Evolutionary conservation across 1,140 invertebrate genomes (phyloP).

Genomic region (Bombus superbus): DNA sequence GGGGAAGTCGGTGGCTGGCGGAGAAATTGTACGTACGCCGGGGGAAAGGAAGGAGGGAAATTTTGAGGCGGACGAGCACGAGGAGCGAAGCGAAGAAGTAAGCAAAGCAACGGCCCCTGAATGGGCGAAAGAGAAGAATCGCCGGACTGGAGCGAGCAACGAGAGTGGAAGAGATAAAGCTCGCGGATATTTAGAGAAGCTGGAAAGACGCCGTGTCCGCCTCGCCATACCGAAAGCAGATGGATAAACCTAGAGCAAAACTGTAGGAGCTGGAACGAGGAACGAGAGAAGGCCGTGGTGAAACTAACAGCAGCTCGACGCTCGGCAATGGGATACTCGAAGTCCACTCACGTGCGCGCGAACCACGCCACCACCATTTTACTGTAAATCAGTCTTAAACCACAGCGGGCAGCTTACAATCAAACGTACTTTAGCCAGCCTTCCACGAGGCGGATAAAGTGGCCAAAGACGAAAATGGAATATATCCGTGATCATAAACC

Average conservation of each 20-base stretch:
- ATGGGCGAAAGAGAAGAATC: slow-evolving; percentile 17
- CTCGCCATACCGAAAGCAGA: background rate
- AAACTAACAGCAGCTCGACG: slow-evolving; percentile 73
- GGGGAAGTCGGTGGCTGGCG: background rate
- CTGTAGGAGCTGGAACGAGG: background rate
- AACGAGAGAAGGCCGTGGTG: slow-evolving; percentile 3
- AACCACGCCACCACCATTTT: slow-evolving; percentile 65
- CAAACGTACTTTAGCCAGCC: slow-evolving; percentile 80
- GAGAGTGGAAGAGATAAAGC: slow-evolving; percentile 47
- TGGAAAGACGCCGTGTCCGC: background rate
- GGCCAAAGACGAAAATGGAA: slow-evolving; percentile 76
- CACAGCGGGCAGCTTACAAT: slow-evolving; percentile 79
- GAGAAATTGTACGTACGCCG: slow-evolving; percentile 26
- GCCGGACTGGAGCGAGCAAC: slow-evolving; percentile 15
- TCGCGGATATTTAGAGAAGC: slow-evolving; percentile 40
- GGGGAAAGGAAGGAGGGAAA: background rate
- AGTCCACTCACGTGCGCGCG: slow-evolving; percentile 77
- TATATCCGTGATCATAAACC: slow-evolving; percentile 71
- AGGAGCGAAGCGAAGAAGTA: background rate
- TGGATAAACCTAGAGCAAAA: slow-evolving; percentile 16
- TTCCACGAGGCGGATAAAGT: slow-evolving; percentile 69
- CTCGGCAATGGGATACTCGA: slow-evolving; percentile 50
- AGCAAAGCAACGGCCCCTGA: slow-evolving; percentile 4
- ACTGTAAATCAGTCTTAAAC: slow-evolving; percentile 82
- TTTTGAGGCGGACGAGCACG: background rate